Evolutionary conservation across 1,140 invertebrate species (phyloP), one percentile per base, ranked within the genome.

Genomic region (Oryctes rhinoceros): DNA sequence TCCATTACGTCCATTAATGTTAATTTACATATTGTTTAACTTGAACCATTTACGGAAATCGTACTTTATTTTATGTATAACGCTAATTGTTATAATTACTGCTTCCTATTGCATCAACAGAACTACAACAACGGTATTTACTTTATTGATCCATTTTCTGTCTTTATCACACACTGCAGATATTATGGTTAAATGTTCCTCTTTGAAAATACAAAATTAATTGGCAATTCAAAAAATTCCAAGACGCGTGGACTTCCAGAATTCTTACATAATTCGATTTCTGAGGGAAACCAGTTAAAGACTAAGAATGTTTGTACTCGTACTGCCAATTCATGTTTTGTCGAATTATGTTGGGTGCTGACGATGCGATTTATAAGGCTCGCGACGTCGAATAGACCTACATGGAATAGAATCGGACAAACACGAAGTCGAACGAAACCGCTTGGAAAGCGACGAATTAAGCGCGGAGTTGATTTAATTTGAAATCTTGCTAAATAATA

Each of bases 111-210:
- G 65, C 15, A 35, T 71, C 24, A 71, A 71, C 65, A 3, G 65
- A 71, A 71, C 65, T 67, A 71, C 65, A 35, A 62, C 53, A 62
- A 37, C 65, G 7, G 65, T 71, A 71, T 71, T 71, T 71, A 24
- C 65, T 71, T 71, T 71, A 71, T 71, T 71, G 65, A 71, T 71
- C 65, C 65, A 24, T 30, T 13, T 13, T 24, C 24, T 24, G 11
- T 71, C 65, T 71, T 37, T 71, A 30, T 71, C 65, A 30, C 65
- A 71, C 65, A 71, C 35, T 71, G 65, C 65, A 71, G 65, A 71
- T 71, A 15, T 71, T 71, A n/a, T 13, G 65, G 30, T 35, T 7
- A 30, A 37, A 71, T 1, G 65, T 35, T 5, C 30, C 35, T 18
- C 18, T 59, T 59, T 18, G 2, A 18, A 18, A 18, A 13, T 15